Evolutionary conservation across 2,113 vertebrate species (phyloP), one percentile per base, ranked within the genome.

Genomic region (Camelus bactrianus): DNA sequence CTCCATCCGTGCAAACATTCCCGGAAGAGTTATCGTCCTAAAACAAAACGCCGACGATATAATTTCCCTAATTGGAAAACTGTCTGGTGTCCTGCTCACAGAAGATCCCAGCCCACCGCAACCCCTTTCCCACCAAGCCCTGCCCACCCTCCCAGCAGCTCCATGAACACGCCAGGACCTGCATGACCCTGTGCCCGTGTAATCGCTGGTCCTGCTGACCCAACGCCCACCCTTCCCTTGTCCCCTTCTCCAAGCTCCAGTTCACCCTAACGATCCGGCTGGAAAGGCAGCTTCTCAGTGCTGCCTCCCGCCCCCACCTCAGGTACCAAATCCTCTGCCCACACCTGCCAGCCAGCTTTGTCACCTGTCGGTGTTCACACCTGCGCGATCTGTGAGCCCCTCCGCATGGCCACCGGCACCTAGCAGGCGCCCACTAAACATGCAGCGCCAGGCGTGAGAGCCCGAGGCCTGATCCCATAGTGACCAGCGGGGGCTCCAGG

Each of bases 261-360:
- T 65, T 48, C 46, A 14, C 10, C 3, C 11, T 28, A 13, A 22
- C 10, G 17, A 19, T 0, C 17, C 0, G 4, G 52, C 52, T 9
- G 8, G 16, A 3, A 32, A 15, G 60, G 20, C 10, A 13, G 35
- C 17, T 67, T 58, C 32, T 28, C 35, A 0, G 1, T 0, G 9
- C 50, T 56, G 46, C 9, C 28, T 24, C 56, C 32, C 8, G 19
- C 75, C 75, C 48, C 48, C 54, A 5, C 54, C 75, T 70, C 1
- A 0, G 26, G 48, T 32, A 10, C 48, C 54, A 20, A 2, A 0
- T 15, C 5, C 19, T 17, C 1, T 7, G 11, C 30, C 62, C 2
- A 26, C 8, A 2, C 7, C 8, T 2, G 24, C 14, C 16, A 35
- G 9, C 16, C 30, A 2, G 50, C 2, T 38, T 11, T 1, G 9